Conservation (phyloP, 2,113 vertebrate species). For the Gopherus evgoodei region DNA sequence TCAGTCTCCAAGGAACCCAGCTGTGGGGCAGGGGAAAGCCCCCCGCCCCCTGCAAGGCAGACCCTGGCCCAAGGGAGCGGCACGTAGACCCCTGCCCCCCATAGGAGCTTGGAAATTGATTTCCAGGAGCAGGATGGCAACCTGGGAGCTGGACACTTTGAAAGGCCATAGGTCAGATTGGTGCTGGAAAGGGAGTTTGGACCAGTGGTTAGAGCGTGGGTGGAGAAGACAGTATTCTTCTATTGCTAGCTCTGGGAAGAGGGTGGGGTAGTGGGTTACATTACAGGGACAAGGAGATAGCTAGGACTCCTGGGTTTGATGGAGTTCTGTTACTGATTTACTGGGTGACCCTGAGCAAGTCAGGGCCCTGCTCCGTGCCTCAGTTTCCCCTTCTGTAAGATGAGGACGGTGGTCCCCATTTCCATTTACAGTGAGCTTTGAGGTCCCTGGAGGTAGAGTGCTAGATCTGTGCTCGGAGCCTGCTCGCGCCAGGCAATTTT, state of each 20-base stretch:
- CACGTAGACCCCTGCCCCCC: not conserved
- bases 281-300: not conserved
- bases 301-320: not conserved
- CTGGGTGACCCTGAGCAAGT: not conserved
- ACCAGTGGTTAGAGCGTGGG: not conserved
- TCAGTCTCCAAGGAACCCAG: not conserved
- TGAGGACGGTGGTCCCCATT: too few species aligned
- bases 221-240: not conserved
- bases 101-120: not conserved
- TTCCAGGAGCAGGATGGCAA: too few species aligned
- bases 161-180: not conserved
- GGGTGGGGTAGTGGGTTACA: not conserved
- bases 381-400: not conserved
- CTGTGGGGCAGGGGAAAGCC: not conserved
- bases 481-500: too few species aligned
- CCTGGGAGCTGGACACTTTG: not conserved
- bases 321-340: not conserved
- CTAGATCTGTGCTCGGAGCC: not conserved
- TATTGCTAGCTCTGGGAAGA: not conserved
- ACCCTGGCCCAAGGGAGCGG: not conserved
- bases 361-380: not conserved
- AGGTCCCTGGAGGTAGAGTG: not conserved
- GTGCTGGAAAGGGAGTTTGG: not conserved
- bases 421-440: too few species aligned
- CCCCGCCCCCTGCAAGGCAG: not conserved